These are phyloP conservation scores for Drosophila trapezifrons DNA, from an alignment of 1,140 invertebrate genomes.

Conservation along the genomic window DNA sequence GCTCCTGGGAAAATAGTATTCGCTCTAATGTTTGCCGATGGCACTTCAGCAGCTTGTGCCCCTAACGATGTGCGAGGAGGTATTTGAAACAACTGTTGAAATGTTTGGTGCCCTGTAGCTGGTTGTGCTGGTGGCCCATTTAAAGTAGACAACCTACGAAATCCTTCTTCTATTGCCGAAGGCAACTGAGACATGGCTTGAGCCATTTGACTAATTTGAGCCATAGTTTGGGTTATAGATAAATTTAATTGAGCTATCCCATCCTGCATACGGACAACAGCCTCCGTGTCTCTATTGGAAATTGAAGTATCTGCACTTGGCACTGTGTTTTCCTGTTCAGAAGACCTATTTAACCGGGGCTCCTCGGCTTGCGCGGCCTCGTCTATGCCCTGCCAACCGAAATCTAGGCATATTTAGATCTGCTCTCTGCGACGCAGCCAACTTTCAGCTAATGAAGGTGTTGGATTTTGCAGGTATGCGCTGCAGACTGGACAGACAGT, in stretches of 20 bases:
- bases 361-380: neutral
- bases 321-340: neutral
- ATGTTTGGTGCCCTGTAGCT: neutral
- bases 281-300: neutral
- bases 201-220: neutral
- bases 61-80: neutral
- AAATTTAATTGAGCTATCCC: slow-evolving; percentile 1
- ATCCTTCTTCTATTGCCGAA: neutral
- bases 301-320: neutral
- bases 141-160: neutral
- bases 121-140: neutral
- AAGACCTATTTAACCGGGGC: neutral
- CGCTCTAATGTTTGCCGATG: neutral
- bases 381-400: neutral
- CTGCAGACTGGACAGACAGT: neutral
- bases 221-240: neutral
- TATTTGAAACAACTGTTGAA: slow-evolving; percentile 5
- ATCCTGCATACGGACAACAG: slow-evolving; percentile 6
- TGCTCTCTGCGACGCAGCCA: too few relatives aligned
- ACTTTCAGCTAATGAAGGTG: slow-evolving; percentile 1
- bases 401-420: neutral
- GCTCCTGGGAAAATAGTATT: neutral
- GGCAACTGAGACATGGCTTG: neutral
- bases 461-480: neutral
- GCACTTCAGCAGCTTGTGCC: neutral